Base-by-base conservation (phyloP, 1,140 invertebrate species). In the Laupala kohalensis region DNA sequence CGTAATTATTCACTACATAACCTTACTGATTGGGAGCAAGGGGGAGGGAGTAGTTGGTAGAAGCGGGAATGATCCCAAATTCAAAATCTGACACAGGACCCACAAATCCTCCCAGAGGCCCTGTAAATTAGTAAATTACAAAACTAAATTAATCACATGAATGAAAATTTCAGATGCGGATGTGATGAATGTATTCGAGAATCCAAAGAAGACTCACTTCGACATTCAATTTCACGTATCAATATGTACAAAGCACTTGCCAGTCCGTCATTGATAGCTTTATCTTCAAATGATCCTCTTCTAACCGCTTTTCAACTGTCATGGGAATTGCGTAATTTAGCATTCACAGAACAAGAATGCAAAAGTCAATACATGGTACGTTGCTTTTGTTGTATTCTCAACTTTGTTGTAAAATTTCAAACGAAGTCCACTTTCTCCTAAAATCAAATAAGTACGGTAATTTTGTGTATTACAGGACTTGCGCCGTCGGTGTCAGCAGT, bases 221-320 rank as follows among this genome's bases (percentile, higher is more conserved):
- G 93, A 23, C 89, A 95, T 76, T 97, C 95, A 0, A 84, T 93
- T 30, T 93, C 93, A 0, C 86, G 95, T 63, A 90, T 98, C 15
- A 96, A 97, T 77, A 93, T 95, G 72, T 98, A 97, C 80, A 86
- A 89, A 74, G 96, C 95, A 0, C 80, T 98, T 24, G 90, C 95
- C 1, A 95, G 92, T 79, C 95, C 96, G 1, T 94, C 93, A 29
- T 85, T 95, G 64, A 95, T 96, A 74, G 91, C 92, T 0, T 79
- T 96, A 4, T 94, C 92, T 67, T 93, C 92, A 0, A 86, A 84
- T 29, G 93, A 96, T 82, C 94, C 93, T 12, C 85, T 96, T 53
- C 82, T 94, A 62, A 93, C 90, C 2, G 89, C 92, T 29, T 94
- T 94, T 77, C 86, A 92, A 78, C 79, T 94, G 19, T 92, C 91